A percentile compares a stretch with the other conserved stretches of the same genome.
phyloP scores from a whole-genome alignment of 2,113 vertebrate genomes.

The Piliocolobus tephrosceles region DNA sequence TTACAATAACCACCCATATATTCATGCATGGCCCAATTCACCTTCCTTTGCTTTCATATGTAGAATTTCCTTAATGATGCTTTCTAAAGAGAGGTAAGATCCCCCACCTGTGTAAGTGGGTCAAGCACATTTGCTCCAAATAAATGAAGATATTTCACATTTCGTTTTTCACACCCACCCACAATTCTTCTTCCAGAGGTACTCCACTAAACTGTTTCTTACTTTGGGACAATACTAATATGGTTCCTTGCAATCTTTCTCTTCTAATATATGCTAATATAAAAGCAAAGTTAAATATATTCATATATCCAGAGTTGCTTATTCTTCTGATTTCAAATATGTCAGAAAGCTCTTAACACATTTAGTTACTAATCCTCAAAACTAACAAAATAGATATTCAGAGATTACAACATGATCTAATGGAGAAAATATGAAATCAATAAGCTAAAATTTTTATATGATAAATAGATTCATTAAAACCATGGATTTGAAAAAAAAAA shows the following conservation, averaged over 20 bases:
- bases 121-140: background rate
- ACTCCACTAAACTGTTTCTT: background rate
- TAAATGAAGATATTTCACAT: background rate
- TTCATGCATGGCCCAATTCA: background rate
- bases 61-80: background rate
- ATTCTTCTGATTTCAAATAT: background rate
- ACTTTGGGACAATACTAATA: background rate
- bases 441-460: background rate
- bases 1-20: background rate
- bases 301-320: background rate
- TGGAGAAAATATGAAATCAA: background rate
- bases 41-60: background rate
- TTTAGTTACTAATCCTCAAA: background rate
- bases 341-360: background rate
- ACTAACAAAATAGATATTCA: background rate
- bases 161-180: background rate
- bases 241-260: background rate
- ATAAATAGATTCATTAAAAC: background rate
- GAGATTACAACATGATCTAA: background rate
- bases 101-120: background rate
- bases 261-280: background rate
- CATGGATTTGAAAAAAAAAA: background rate
- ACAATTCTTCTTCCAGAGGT: background rate
- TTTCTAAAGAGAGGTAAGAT: background rate
- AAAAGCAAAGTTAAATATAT: background rate